Evolutionary conservation across 2,797 vertebrate species (phyloP), one percentile per base, ranked within the genome.

Genomic region (Syndactyla subalaris): DNA sequence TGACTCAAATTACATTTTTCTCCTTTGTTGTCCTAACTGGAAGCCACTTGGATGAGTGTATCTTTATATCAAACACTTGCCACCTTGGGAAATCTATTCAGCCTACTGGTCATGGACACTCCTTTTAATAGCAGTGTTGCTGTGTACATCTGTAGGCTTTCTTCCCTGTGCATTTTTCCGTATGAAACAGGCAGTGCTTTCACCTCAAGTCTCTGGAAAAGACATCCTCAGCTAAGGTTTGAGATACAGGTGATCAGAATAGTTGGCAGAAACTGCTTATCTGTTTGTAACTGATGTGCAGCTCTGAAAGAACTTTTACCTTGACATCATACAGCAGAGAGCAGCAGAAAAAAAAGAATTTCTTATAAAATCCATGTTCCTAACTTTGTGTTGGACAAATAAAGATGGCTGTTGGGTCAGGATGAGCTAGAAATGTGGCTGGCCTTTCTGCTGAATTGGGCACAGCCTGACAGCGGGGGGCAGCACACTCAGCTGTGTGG

Each of bases 51-150:
- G 19, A 14, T 29, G 55, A 57, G 30, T 14, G 7, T 0, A 2
- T 38, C 46, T 67, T 41, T 20, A 0, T 14, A 22, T 48, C 58
- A 55, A 55, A 36, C 2, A 0, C 39, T 59, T 41, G 34, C 54
- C 49, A 45, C 46, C 38, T 52, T 30, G 1, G n/a, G 72, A 81
- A 22, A 34, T 52, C 55, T n/a, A 34, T 23, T 57, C 24, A 52
- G 1, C 29, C 22, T 2, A 1, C 3, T 9, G 46, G 38, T 58
- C 57, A 29, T 0, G 0, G 26, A 2, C 52, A 32, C 27, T 23
- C 41, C 9, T 74, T 80, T n/a, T 39, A 36, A 9, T 32, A 46
- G 49, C 36, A n/a, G 22, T 16, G 23, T 32, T 63, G 34, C 51
- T 49, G n/a, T 0, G 0, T 36, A 9, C 20, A 14, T 26, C 39